Conservation (phyloP, 1,140 invertebrate genomes). For the Phymastichus coffea region DNA sequence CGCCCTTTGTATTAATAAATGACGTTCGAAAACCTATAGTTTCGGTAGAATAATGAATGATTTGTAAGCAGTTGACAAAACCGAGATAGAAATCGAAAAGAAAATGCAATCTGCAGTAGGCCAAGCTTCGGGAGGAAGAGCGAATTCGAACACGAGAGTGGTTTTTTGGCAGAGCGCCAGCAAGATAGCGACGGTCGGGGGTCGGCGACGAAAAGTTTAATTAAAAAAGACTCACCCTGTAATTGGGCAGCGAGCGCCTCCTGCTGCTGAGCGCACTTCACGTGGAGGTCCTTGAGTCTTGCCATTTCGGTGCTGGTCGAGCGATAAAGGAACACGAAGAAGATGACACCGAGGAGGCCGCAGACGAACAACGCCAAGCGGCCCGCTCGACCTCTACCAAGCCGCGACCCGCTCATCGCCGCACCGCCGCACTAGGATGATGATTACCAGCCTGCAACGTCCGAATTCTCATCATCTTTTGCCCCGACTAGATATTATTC, state of each 20-base stretch:
- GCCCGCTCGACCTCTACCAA: conserved; percentile 51
- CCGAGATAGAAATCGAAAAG: too few relatives aligned
- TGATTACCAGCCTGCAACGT: not conserved
- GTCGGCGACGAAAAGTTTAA: not conserved
- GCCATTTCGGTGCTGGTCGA: conserved; percentile 50
- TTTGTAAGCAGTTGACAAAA: too few relatives aligned
- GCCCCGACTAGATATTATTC: too few relatives aligned
- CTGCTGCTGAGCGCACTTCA: conserved; percentile 53
- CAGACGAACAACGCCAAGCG: conserved; percentile 50
- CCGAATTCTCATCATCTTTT: too few relatives aligned
- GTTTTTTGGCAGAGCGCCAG: not conserved
- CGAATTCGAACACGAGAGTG: not conserved
- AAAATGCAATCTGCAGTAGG: not conserved
- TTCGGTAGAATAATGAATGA: too few relatives aligned
- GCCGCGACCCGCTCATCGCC: conserved; percentile 53
- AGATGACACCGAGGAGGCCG: conserved; percentile 40
- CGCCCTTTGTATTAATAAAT: too few relatives aligned
- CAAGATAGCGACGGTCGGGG: not conserved
- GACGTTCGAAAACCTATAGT: too few relatives aligned
- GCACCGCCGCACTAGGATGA: conserved; percentile 22
- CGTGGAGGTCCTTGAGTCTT: conserved; percentile 47
- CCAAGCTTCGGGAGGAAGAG: not conserved
- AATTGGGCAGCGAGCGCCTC: conserved; percentile 53
- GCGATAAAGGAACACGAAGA: conserved; percentile 50
- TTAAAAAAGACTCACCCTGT: conserved; percentile 44